Evolutionary conservation across 2,797 vertebrate genomes (phyloP), one percentile per base, ranked within the genome.

Genomic region (Scyliorhinus canicula): DNA sequence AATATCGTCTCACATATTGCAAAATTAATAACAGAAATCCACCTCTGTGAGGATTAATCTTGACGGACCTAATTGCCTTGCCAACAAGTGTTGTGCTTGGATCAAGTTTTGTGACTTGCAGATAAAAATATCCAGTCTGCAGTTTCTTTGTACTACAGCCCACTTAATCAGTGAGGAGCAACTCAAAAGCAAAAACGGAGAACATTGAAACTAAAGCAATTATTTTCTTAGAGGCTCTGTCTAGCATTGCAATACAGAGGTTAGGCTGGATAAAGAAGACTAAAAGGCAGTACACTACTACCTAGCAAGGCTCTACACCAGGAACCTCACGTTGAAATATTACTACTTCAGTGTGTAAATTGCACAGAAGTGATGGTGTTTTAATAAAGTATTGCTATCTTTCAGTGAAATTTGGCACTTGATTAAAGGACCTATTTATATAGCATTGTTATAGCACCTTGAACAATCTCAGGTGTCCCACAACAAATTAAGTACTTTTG

Each of bases 101-200:
- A 94, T 50, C 28, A 94, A 47, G 93, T 52, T 94, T 94, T 52
- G 47, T 94, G 65, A 94, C 28, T 50, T 94, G 50, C 47, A 94
- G 93, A 94, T 94, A 94, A 94, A 74, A 94, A 74, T 94, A 94
- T 94, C 67, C 31, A 93, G 65, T 93, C 12, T 28, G n/a, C 91
- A 71, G 47, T 71, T 94, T 50, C 60, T 74, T 94, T 52, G 65
- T 74, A 94, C 44, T 11, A 44, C 44, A 35, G 91, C n/a, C 44
- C 40, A 94, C 19, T 69, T 74, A 69, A 71, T 94, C 67, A 71
- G 65, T 74, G 44, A 71, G 47, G 67, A 94, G 67, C 35, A 71
- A 93, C 16, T 74, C 67, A 94, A 69, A 74, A 71, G 50, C 65
- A 71, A 52, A 71, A 31, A 35, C 65, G 52, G 93, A 35, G 63